Base-by-base conservation (phyloP, 1,140 invertebrate genomes). In the Agrilus planipennis region DNA sequence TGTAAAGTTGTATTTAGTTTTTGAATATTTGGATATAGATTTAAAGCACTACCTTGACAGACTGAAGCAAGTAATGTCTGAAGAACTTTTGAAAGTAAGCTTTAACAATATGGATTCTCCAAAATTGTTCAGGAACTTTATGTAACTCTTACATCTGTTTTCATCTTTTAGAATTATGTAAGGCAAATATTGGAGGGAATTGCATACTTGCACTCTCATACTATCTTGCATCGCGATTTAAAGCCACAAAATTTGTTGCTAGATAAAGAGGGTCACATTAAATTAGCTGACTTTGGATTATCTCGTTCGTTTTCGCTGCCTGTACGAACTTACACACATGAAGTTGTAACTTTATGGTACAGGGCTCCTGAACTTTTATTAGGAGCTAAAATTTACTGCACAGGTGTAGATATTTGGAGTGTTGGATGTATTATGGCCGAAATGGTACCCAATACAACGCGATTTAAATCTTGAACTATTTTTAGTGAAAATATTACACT, bases 261-360 rank as follows among this genome's bases (percentile, higher is more conserved):
- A 49, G 84, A 91, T 58, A 79, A 82, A 44, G 81, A 84, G 41
- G 50, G 50, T 16, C 40, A 36, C 12, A 93, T 76, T 34, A 76
- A 76, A 60, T 44, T 45, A 27, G 95, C 93, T 14, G 95, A 99
- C 67, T 98, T 99, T 72, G 95, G 95, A 39, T 71, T 99, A 15
- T 94, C 93, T 0, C 71, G 94, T 53, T 84, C 83, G 2, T 93
- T 97, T 70, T 90, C 91, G 39, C 84, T 95, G 42, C 94, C 95
- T 7, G 82, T 96, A 7, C 67, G 93, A 46, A 83, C 90, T 29
- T 98, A 96, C 58, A 99, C 95, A 1, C 94, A 99, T 63, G 95
- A 99, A 73, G 89, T 98, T 32, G 93, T 99, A 2, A 98, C 94
- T 2, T 67, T 98, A 5, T 98, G 93, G 94, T 99, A 99, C 57